Evolutionary conservation across 2,113 vertebrate genomes (phyloP), one percentile per base, ranked within the genome.

Genomic region (Pygoscelis antarcticus): DNA sequence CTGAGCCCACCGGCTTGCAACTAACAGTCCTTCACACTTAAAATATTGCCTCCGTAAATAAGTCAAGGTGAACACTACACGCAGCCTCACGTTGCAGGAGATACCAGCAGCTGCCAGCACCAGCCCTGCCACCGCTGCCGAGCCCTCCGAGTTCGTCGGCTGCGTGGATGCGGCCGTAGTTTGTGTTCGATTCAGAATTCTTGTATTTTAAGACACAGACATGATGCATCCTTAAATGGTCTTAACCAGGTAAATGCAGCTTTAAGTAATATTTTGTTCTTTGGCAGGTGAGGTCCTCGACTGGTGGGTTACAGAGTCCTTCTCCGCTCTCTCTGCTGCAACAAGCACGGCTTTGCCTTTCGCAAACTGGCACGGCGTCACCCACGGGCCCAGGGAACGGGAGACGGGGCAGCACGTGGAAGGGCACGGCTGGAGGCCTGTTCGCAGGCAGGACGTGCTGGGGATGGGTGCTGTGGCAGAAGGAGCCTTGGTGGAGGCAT

Each of bases 131-230:
- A 60, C 86, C 1, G 0, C 55, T 30, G 84, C 83, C 2, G 3
- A 60, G 61, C 62, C 46, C n/a, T 32, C 47, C 2, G 1, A 30
- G 75, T 11, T 27, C 25, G 0, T 10, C 0, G 0, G 51, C 61
- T 7, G 4, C 0, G 0, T 5, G 47, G 38, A 54, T 6, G 19
- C 1, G 13, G 49, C 60, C 65, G 10, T 5, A 40, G 52, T 3
- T 55, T 5, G 3, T 1, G 6, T 60, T 54, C 15, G 44, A 47
- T 13, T 34, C 78, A 12, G 38, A 42, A 71, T 58, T 78, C 18
- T 21, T 36, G 34, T 36, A 6, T 93, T 66, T 85, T 54, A 51
- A 36, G 46, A 40, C 36, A 14, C 1, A 18, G 9, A 22, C 32
- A 13, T 1, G 3, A 23, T 16, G 14, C 62, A 22, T 18, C 55